Conservation (phyloP, 2,113 vertebrate genomes). For the Taxidea taxus region DNA sequence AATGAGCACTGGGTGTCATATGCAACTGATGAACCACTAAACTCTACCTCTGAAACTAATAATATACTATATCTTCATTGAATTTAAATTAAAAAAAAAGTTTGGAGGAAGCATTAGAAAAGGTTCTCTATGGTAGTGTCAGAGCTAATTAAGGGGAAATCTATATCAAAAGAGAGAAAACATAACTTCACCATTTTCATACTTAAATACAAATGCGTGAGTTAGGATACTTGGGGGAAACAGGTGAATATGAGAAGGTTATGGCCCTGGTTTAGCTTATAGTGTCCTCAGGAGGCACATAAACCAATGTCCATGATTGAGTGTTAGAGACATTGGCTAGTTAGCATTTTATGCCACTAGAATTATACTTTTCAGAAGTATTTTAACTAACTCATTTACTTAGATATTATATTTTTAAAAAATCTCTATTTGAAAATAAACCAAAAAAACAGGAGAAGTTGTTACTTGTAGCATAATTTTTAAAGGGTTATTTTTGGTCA, state of each 20-base stretch:
- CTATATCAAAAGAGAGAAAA: background rate
- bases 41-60: background rate
- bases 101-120: background rate
- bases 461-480: background rate
- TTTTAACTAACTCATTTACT: background rate
- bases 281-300: background rate
- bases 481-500: background rate
- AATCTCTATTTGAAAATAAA: background rate
- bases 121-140: background rate
- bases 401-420: background rate
- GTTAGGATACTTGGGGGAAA: background rate
- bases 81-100: background rate
- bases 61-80: background rate
- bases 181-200: background rate
- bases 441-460: background rate
- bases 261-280: accelerated
- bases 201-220: background rate
- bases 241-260: background rate
- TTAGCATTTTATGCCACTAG: background rate
- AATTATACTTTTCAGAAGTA: constrained; percentile 21
- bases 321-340: background rate
- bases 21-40: background rate
- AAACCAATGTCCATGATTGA: background rate
- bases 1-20: background rate
- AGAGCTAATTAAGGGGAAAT: background rate